Base-by-base conservation (phyloP, 2,797 vertebrate genomes). In the Poeciliopsis presidionis region DNA sequence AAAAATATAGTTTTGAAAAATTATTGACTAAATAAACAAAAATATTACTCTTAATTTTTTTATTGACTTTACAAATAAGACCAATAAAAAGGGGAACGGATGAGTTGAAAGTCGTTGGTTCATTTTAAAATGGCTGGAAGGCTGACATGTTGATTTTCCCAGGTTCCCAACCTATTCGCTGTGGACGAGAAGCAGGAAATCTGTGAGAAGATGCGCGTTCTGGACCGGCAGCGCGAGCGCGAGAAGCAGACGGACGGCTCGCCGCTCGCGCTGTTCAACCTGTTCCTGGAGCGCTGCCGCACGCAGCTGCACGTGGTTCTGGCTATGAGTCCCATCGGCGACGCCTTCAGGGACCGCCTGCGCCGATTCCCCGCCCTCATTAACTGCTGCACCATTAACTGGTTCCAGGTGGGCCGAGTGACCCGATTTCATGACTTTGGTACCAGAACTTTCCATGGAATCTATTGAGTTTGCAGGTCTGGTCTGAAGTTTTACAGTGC, bases 301-400 rank as follows among this genome's bases (percentile, higher is more conserved):
- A 94, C 96, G 73, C 97, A 97, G 67, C 91, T 98, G 75, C 97
- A 98, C 8, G 93, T 98, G 36, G 97, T 98, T 36, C 85, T 98
- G 74, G 97, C 97, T 83, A 97, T 98, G 97, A 98, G 97, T 88
- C 97, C 97, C 81, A 97, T 98, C 16, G 97, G 97, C 74, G 97
- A 98, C 11, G 93, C 97, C 0, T 98, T 98, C 75, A 95, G 97
- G 70, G 95, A 93, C 75, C 96, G 96, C 5, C 94, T 98, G 16
- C 91, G 97, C 61, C 96, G 95, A 81, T 99, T 99, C 81, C 98
- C 98, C 0, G 97, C 98, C 0, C 97, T 99, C 82, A 97, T 99
- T 92, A 99, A 99, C 78, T 99, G 98, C 93, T 99, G 97, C 90
- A 99, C 98, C 76, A 98, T 99, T 82, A 96, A 99, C 88, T 99